Evolutionary conservation across 2,888 invertebrate species (phyloP), one percentile per base, ranked within the genome.

Genomic region (Cephus sareptanus): DNA sequence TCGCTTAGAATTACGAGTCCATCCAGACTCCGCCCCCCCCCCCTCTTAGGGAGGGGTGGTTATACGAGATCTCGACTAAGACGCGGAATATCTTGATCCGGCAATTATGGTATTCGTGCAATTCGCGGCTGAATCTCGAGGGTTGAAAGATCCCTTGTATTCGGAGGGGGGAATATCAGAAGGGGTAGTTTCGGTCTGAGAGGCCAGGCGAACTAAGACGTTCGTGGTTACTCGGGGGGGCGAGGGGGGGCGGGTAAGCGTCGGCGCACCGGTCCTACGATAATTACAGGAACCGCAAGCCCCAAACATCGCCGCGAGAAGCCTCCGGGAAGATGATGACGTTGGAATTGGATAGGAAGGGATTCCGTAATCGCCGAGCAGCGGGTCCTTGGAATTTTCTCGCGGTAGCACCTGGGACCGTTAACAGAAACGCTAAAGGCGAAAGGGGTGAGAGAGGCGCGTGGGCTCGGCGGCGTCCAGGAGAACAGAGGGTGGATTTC

Each of bases 281-380:
- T 91, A 91, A 91, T 91, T 91, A 91, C 89, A 85, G 83, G 86
- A 87, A 91, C 91, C 91, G 87, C 91, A 91, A 89, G 88, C 88
- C 85, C 89, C 87, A 87, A 90, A 87, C 88, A 86, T 81, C 83
- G 84, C 86, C 87, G 86, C 85, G 83, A 86, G 84, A 23, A 15
- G 23, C 56, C 56, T 56, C 56, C 56, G 15, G 56, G 2, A 56
- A 56, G 40, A 56, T 56, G 56, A 56, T 23, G 56, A 35, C 31
- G n/a, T 56, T n/a, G 74, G 74, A 74, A 74, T 81, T 83, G 79
- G 78, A 81, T 78, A 80, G 56, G 56, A 56, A 23, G 56, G 76
- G 78, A 75, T 79, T 77, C 74, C 76, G 69, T 35, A 40, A 69
- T 76, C 74, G 34, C 30, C 30, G 35, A 56, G 56, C 0, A 56